Percentiles rank a stretch among this genome's conserved stretches.
Conservation (phyloP, 2,888 invertebrate species). For the Bruchidius siliquastri region DNA sequence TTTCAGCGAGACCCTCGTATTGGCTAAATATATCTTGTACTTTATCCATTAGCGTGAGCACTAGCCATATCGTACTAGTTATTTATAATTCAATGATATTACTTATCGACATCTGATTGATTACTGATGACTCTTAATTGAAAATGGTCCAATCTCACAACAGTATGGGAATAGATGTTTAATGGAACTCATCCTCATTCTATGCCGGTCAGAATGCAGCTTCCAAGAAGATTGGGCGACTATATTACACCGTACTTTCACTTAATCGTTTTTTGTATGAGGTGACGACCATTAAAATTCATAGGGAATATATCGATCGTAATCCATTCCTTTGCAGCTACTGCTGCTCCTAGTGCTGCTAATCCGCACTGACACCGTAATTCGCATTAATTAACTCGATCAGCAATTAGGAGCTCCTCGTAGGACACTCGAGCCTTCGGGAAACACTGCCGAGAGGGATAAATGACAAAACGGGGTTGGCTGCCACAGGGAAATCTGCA, state of each 20-base stretch:
- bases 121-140: too few relatives aligned
- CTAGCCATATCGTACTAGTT: too few relatives aligned
- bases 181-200: background rate
- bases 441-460: background rate
- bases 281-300: background rate
- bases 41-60: too few relatives aligned
- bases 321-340: background rate
- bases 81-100: too few relatives aligned
- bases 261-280: background rate
- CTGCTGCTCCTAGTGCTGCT: background rate
- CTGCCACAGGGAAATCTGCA: background rate
- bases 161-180: too few relatives aligned
- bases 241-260: background rate
- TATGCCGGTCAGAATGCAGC: background rate
- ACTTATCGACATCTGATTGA: too few relatives aligned
- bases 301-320: background rate
- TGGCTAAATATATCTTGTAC: too few relatives aligned
- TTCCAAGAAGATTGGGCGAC: background rate
- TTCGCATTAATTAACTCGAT: background rate
- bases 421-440: background rate
- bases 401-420: background rate
- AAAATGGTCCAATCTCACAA: too few relatives aligned
- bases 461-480: slow-evolving; percentile 1
- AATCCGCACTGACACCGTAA: background rate
- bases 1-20: too few relatives aligned